Base-by-base conservation (phyloP, 1,140 invertebrate genomes). In the Cyclargus thomasi region DNA sequence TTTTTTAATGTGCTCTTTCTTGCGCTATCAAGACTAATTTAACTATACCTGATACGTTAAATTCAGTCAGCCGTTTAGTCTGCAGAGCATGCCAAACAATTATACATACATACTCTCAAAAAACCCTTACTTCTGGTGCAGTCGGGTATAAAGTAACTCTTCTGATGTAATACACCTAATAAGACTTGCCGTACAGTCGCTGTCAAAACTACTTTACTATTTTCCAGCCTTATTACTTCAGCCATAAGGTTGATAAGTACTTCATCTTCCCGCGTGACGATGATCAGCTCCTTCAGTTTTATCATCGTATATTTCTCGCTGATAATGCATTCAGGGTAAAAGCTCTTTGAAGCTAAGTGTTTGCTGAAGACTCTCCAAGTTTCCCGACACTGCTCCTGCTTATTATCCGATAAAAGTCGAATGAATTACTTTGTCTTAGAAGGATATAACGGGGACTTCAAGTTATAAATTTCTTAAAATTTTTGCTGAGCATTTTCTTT, bases 221-320 rank as follows among this genome's bases (percentile, higher is more conserved):
- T 29, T 14, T 47, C 14, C 14, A 47, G 5, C 14, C 39, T 16
- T 47, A 14, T 47, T 47, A 47, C 39, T 47, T 16, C 0, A 16
- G 10, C 14, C 39, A 47, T 47, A 47, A 0, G 39, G 39, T 14
- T 47, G 10, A 47, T 8, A 47, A 47, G 39, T 47, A 16, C 55
- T 18, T 0, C 17, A 7, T 55, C 16, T 17, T 55, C 8, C 55
- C 20, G 3, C 55, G 18, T 59, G 20, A 59, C 55, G 20, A 59
- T 59, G 55, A 59, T 59, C 55, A 11, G 55, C 55, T 59, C 20
- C 18, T 59, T 59, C 55, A 59, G 55, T 59, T 59, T 59, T 59
- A 59, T 59, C 55, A 59, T 20, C 55, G 17, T 18, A 59, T 59
- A 59, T 59, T 57, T 59, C 55, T 8, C 20, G 55, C 55, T 59